Conservation (phyloP, 2,888 invertebrate genomes). For the Siphlonurus alternatus region DNA sequence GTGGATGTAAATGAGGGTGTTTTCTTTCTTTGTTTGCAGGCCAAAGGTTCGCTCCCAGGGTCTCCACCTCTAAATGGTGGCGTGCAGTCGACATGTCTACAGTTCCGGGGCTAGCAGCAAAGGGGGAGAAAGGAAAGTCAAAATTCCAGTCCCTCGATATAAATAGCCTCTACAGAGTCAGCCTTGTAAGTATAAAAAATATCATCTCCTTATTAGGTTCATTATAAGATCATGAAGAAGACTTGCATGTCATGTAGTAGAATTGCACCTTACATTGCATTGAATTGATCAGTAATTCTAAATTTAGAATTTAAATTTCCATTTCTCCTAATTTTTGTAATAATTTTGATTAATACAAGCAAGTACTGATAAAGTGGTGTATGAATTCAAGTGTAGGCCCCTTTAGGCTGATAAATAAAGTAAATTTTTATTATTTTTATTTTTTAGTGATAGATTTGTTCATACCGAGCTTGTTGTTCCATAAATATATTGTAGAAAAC, state of each 20-base stretch:
- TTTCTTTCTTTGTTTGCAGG: slow-evolving; percentile 26
- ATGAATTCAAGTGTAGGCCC: too few relatives aligned
- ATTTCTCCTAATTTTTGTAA: too few relatives aligned
- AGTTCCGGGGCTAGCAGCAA: slow-evolving; percentile 76
- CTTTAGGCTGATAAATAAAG: too few relatives aligned
- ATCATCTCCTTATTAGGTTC: neutral
- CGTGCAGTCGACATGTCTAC: slow-evolving; percentile 93
- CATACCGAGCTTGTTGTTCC: too few relatives aligned
- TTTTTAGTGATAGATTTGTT: too few relatives aligned
- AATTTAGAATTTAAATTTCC: neutral
- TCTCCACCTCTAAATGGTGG: slow-evolving; percentile 73
- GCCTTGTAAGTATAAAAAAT: slow-evolving; percentile 44
- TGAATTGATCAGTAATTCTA: too few relatives aligned
- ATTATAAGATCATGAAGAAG: neutral
- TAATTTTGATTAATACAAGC: too few relatives aligned
- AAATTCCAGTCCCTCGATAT: slow-evolving; percentile 96
- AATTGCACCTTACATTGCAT: neutral
- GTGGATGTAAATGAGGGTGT: too few relatives aligned
- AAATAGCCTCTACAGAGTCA: slow-evolving; percentile 88
- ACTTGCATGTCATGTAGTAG: neutral
- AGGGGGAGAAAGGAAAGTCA: slow-evolving; percentile 80
- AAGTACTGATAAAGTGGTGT: too few relatives aligned
- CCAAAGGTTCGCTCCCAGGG: slow-evolving; percentile 62
- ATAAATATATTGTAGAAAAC: too few relatives aligned
- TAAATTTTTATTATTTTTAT: too few relatives aligned